Percentiles rank a stretch among this genome's conserved stretches.
These are phyloP conservation scores for Heliconius aoede DNA, from an alignment of 2,888 invertebrate species.

Conservation along the genomic window DNA sequence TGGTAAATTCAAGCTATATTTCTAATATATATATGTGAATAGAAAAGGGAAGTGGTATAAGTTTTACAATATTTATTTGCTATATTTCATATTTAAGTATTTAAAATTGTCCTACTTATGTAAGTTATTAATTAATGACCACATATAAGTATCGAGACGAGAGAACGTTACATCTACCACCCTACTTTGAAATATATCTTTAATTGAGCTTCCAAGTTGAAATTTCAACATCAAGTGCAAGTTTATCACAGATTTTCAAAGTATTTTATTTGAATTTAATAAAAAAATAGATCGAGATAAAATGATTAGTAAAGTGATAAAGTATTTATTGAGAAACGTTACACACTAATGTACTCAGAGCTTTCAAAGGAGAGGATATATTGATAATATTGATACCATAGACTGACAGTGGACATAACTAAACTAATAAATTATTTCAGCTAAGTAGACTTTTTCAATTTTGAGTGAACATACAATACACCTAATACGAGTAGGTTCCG, in stretches of 20 bases:
- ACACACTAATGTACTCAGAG: neutral
- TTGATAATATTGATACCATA: neutral
- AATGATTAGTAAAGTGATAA: neutral
- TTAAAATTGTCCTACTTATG: neutral
- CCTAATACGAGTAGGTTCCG: no score
- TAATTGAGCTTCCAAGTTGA: slow-evolving; percentile 25
- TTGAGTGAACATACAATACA: no score
- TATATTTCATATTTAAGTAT: neutral
- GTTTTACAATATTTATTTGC: neutral
- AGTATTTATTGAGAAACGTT: neutral
- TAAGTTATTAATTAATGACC: slow-evolving; percentile 14
- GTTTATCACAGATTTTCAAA: slow-evolving; percentile 24
- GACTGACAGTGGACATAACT: neutral
- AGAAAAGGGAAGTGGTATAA: neutral
- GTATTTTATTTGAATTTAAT: neutral
- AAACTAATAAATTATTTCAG: neutral
- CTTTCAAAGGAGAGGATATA: neutral
- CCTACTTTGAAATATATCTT: slow-evolving; percentile 25
- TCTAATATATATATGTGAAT: neutral
- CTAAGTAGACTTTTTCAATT: neutral
- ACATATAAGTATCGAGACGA: slow-evolving; percentile 6
- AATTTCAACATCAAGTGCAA: slow-evolving; percentile 20
- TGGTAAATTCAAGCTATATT: slow-evolving; percentile 9
- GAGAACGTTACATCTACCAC: slow-evolving; percentile 19
- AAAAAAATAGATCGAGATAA: neutral